phyloP scores from a whole-genome alignment of 2,888 invertebrate species.

The Mesorhabditis belari region DNA sequence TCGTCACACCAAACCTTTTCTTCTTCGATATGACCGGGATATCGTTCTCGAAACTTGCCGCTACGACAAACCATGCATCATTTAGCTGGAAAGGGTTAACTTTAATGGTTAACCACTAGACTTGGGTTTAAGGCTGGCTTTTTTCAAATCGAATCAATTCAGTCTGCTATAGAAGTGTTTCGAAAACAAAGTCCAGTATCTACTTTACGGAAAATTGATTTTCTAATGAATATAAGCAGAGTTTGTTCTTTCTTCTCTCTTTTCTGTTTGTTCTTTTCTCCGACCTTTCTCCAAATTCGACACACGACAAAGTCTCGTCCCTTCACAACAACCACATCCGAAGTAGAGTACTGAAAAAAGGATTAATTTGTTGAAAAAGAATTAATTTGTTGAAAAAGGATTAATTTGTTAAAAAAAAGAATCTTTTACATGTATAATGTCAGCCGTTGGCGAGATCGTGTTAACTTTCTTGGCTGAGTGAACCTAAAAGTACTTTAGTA shows the following conservation, averaged over 20 bases:
- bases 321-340: constrained; percentile 12
- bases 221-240: not conserved
- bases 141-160: too few relatives aligned
- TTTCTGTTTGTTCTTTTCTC: not conserved
- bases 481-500: not conserved
- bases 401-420: not conserved
- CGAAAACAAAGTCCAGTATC: too few relatives aligned
- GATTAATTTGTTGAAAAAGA: not conserved
- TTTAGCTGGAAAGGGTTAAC: too few relatives aligned
- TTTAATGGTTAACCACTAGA: too few relatives aligned
- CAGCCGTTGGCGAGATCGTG: constrained; percentile 2
- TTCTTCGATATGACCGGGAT: constrained; percentile 10
- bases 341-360: constrained; percentile 10
- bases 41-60: constrained; percentile 11
- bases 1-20: constrained; percentile 4
- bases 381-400: not conserved
- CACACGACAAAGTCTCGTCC: constrained; percentile 13
- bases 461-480: constrained; percentile 5
- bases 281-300: constrained; percentile 8
- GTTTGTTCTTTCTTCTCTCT: not conserved
- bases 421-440: constrained; percentile 9
- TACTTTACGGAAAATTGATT: too few relatives aligned
- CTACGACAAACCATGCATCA: constrained; percentile 7
- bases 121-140: too few relatives aligned
- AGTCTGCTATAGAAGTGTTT: too few relatives aligned